phyloP scores from a whole-genome alignment of 2,888 invertebrate species.

The Meganola albula region DNA sequence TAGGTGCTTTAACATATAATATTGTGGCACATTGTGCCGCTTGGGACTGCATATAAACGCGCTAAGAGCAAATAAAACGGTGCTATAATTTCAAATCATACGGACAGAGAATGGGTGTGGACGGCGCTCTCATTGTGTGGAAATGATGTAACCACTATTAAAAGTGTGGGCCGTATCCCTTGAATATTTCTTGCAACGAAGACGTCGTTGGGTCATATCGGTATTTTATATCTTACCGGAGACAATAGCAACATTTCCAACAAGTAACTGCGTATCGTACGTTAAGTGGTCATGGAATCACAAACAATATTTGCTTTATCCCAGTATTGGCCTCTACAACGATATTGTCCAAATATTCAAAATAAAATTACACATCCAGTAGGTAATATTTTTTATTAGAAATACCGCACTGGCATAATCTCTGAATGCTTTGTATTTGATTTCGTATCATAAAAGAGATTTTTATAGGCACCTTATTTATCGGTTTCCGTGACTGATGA shows the following conservation, averaged over 20 bases:
- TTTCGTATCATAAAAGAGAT: slow-evolving; percentile 42
- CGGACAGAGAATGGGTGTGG: slow-evolving; percentile 79
- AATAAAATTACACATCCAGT: too few species aligned
- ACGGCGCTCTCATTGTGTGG: slow-evolving; percentile 78
- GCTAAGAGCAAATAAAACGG: slow-evolving; percentile 76
- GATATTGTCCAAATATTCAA: slow-evolving; percentile 43
- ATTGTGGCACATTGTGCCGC: slow-evolving; percentile 69
- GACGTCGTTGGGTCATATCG: slow-evolving; percentile 76
- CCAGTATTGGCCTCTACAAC: slow-evolving; percentile 33
- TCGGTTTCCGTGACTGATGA: slow-evolving; percentile 48
- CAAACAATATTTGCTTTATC: slow-evolving; percentile 52
- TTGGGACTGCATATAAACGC: slow-evolving; percentile 74
- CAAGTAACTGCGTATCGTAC: slow-evolving; percentile 64
- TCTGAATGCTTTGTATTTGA: slow-evolving; percentile 38
- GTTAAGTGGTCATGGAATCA: slow-evolving; percentile 56
- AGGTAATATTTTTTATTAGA: too few species aligned
- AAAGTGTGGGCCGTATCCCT: slow-evolving; percentile 77
- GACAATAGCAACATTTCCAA: slow-evolving; percentile 74
- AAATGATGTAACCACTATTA: slow-evolving; percentile 78
- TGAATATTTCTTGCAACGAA: slow-evolving; percentile 77
- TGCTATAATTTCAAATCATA: slow-evolving; percentile 79
- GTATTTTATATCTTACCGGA: slow-evolving; percentile 74
- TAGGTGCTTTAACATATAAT: slow-evolving; percentile 69
- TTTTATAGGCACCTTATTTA: slow-evolving; percentile 48
- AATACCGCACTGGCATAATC: slow-evolving; percentile 31